Percentiles rank a stretch among this genome's conserved stretches.
Conservation (phyloP, 1,140 invertebrate genomes). For the Neotoxoptera formosana region DNA sequence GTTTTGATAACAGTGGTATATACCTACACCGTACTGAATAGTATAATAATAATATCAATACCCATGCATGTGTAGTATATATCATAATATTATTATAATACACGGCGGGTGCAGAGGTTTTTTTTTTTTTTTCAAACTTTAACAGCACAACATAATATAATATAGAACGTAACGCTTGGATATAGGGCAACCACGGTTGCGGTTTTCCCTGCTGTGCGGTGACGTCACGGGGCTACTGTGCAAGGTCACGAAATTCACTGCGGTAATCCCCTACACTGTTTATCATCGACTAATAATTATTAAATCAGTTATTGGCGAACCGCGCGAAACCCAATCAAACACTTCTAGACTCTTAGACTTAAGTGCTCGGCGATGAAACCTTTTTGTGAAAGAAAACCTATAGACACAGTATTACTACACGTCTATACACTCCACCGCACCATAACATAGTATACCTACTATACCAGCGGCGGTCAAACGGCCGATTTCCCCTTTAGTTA, state of each 20-base stretch:
- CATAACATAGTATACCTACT: no score
- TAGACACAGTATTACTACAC: not conserved
- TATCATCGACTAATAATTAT: not conserved
- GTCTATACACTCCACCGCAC: not conserved
- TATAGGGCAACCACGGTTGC: not conserved
- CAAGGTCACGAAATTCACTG: not conserved
- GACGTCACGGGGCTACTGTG: slow-evolving; percentile 16
- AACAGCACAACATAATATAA: no score
- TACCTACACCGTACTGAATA: not conserved
- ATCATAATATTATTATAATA: not conserved
- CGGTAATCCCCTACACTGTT: slow-evolving; percentile 14
- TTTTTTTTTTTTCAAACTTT: not conserved
- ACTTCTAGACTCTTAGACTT: not conserved
- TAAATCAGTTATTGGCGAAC: not conserved
- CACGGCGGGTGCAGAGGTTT: not conserved
- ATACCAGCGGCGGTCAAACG: no score
- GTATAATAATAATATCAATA: no score
- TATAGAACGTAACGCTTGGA: no score
- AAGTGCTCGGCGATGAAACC: not conserved
- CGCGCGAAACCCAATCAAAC: not conserved
- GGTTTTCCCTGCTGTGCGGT: slow-evolving; percentile 5
- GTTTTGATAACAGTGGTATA: not conserved
- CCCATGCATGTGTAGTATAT: no score
- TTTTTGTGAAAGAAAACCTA: not conserved
- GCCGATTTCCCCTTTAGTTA: no score